Conservation (phyloP, 2,113 vertebrate genomes). For the Chrysochloris asiatica region DNA sequence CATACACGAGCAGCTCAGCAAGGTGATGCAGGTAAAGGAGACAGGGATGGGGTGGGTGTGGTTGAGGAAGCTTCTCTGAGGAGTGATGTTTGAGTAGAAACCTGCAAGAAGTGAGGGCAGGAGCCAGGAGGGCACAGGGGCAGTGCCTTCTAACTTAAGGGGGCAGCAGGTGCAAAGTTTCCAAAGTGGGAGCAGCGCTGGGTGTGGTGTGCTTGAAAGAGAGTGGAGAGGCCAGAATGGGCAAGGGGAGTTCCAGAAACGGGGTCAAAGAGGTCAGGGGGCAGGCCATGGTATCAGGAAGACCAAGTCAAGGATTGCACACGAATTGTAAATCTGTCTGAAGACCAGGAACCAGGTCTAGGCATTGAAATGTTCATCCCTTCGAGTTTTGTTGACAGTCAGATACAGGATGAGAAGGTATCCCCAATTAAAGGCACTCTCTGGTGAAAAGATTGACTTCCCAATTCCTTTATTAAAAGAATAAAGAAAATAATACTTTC, state of each 20-base stretch:
- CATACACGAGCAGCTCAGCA: not conserved
- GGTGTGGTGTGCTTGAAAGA: too few relatives aligned
- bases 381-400: not conserved
- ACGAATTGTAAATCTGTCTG: fast-evolving
- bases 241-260: not conserved
- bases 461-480: not conserved
- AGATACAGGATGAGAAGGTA: fast-evolving
- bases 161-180: not conserved
- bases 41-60: fast-evolving
- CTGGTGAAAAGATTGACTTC: fast-evolving
- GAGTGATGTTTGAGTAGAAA: not conserved
- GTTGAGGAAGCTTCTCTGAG: not conserved
- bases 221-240: not conserved
- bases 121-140: fast-evolving
- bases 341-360: fast-evolving
- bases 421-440: fast-evolving
- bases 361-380: fast-evolving
- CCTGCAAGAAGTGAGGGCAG: not conserved
- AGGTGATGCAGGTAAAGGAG: not conserved
- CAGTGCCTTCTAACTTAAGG: not conserved
- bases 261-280: not conserved
- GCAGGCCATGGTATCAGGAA: fast-evolving
- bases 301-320: fast-evolving
- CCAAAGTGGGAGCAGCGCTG: too few relatives aligned
- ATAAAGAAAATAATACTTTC: too few relatives aligned